Base-by-base conservation (phyloP, 2,888 invertebrate species). In the Hetaerina titia region DNA sequence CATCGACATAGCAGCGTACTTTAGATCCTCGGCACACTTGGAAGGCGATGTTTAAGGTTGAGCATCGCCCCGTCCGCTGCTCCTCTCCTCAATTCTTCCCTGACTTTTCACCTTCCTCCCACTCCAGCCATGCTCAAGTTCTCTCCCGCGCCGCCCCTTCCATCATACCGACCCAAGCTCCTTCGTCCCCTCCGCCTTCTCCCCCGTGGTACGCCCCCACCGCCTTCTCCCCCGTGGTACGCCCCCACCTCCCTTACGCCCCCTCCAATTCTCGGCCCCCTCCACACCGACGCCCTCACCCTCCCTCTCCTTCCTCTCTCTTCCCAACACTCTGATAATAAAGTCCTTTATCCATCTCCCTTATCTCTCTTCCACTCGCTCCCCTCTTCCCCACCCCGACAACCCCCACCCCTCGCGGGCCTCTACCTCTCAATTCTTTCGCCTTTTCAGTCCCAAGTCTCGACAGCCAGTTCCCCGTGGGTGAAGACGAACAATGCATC, bases 401-500 rank as follows among this genome's bases (percentile, higher is more conserved):
- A 45, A 45, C 31, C 87, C 25, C n/a, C 6, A 6, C 15, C 88
- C 88, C 22, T 2, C 15, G 31, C 89, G 58, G 19, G 19, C 89
- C 57, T 5, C 89, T 89, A n/a, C 89, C 56, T 81, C 81, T 81
- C 89, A 56, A 56, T 89, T 89, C 89, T 58, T 89, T 56, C 56
- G 56, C 89, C 81, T 81, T 25, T 81, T 31, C 81, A 81, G 25
- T 81, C 81, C 81, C 81, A 25, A 13, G 81, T 15, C 81, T 81
- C 81, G 22, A 81, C 25, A 81, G 81, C 81, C 31, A 25, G 81
- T 81, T 31, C 81, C 81, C 81, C 81, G 31, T 31, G 81, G 81
- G 81, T 81, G 81, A 81, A 81, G 81, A 81, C 81, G 81, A 81
- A 81, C 81, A 81, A 81, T 81, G 81, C 31, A 81, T 25, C 81